phyloP scores from a whole-genome alignment of 2,113 vertebrate genomes.

The Platichthys flesus region DNA sequence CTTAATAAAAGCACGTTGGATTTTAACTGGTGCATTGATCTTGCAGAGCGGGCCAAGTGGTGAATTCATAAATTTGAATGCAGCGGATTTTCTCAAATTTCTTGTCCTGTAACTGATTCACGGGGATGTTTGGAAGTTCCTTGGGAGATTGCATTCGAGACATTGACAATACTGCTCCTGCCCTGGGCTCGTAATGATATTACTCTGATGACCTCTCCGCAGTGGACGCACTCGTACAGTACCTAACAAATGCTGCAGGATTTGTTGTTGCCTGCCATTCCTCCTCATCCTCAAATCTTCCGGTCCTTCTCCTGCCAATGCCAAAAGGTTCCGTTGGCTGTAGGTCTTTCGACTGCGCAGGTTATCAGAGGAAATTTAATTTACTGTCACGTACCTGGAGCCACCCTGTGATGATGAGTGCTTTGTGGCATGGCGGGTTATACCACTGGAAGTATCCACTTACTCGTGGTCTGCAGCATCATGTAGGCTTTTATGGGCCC shows the following conservation, averaged over 20 bases:
- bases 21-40: too few species aligned
- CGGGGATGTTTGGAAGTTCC: background rate
- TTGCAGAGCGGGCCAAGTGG: too few species aligned
- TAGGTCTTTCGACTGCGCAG: background rate
- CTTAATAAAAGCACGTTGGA: too few species aligned
- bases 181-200: background rate
- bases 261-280: background rate
- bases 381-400: slow-evolving; percentile 8
- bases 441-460: slow-evolving; percentile 13
- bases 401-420: slow-evolving; percentile 19
- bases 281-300: background rate
- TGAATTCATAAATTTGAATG: too few species aligned
- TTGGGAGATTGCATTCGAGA: background rate
- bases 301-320: background rate
- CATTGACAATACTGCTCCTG: background rate
- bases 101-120: background rate
- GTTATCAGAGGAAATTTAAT: slow-evolving; percentile 12
- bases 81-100: too few species aligned
- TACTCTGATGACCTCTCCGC: background rate
- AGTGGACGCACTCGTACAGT: background rate
- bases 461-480: background rate
- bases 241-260: background rate
- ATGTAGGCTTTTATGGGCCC: background rate
- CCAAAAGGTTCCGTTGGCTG: background rate
- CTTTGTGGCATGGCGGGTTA: slow-evolving; percentile 7